Evolutionary conservation across 2,888 invertebrate species (phyloP).

Genomic region (Torymus aiolomorphi): DNA sequence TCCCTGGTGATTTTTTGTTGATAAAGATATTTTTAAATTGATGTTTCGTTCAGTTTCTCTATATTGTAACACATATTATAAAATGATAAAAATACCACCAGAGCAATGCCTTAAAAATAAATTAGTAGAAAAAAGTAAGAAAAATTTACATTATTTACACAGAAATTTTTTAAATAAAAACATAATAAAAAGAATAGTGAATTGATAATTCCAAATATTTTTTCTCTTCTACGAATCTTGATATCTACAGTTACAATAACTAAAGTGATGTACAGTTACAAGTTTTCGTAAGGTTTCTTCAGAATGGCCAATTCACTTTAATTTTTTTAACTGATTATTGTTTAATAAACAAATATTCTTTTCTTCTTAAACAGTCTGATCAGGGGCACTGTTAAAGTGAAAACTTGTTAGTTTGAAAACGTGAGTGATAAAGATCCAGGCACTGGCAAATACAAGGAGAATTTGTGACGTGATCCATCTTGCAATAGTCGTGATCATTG

Average conservation of each 20-base stretch:
- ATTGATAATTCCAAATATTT: conserved; percentile 6
- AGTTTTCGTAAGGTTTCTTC: not conserved
- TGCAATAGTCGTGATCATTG: not conserved
- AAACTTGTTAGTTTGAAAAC: conserved; percentile 28
- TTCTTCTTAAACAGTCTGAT: conserved; percentile 30
- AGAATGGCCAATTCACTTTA: conserved; percentile 14
- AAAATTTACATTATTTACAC: too few relatives aligned
- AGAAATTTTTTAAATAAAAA: not conserved
- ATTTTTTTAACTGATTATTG: not conserved
- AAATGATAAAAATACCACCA: too few relatives aligned
- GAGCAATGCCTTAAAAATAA: too few relatives aligned
- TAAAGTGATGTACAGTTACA: not conserved
- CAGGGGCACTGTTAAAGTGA: conserved; percentile 48
- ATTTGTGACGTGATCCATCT: conserved; percentile 1
- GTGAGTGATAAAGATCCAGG: not conserved
- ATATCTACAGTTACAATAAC: not conserved
- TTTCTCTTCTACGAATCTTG: not conserved
- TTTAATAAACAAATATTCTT: not conserved
- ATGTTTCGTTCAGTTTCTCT: too few relatives aligned
- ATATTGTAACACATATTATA: too few relatives aligned
- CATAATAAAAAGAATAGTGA: not conserved
- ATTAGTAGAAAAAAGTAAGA: too few relatives aligned
- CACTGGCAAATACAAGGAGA: not conserved
- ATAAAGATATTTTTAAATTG: too few relatives aligned
- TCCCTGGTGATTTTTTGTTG: too few relatives aligned